Percentiles rank a stretch among this genome's conserved stretches.
Conservation (phyloP, 1,140 invertebrate species). For the Drosophila aff. region DNA sequence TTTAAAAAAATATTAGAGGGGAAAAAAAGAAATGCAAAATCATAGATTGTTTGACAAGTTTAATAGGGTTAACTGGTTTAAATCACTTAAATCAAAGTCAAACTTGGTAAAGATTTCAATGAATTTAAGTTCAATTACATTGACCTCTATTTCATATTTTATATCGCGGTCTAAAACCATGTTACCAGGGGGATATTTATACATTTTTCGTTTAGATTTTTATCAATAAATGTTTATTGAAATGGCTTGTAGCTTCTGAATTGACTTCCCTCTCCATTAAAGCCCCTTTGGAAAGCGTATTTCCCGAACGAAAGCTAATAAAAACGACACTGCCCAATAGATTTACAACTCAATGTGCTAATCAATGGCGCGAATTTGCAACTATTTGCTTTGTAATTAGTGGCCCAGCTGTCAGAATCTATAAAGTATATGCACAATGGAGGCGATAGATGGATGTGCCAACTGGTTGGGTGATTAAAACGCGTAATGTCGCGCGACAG, state of each 20-base stretch:
- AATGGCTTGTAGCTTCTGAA: not conserved
- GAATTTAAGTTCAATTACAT: constrained; percentile 21
- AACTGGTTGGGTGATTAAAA: constrained; percentile 29
- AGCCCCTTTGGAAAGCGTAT: constrained; percentile 3
- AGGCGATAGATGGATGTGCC: constrained; percentile 15
- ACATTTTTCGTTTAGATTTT: not conserved
- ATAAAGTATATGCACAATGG: constrained; percentile 6
- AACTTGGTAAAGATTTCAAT: constrained; percentile 6
- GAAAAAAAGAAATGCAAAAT: not conserved
- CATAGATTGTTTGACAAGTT: constrained; percentile 5
- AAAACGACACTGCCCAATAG: constrained; percentile 24
- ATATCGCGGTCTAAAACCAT: not conserved
- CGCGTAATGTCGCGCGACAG: constrained; percentile 42
- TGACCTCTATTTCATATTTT: constrained; percentile 9
- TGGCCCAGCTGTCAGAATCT: constrained; percentile 27
- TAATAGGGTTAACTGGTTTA: constrained; percentile 31
- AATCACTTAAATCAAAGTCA: constrained; percentile 31
- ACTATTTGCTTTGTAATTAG: constrained; percentile 48
- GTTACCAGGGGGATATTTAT: constrained; percentile 1
- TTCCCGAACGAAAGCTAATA: constrained; percentile 20
- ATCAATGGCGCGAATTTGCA: constrained; percentile 44
- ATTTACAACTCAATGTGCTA: constrained; percentile 48
- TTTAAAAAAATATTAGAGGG: not conserved
- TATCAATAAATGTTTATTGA: not conserved
- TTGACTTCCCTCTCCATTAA: not conserved